Evolutionary conservation across 2,797 vertebrate species (phyloP), one percentile per base, ranked within the genome.

Genomic region (Rhabdomys pumilio): DNA sequence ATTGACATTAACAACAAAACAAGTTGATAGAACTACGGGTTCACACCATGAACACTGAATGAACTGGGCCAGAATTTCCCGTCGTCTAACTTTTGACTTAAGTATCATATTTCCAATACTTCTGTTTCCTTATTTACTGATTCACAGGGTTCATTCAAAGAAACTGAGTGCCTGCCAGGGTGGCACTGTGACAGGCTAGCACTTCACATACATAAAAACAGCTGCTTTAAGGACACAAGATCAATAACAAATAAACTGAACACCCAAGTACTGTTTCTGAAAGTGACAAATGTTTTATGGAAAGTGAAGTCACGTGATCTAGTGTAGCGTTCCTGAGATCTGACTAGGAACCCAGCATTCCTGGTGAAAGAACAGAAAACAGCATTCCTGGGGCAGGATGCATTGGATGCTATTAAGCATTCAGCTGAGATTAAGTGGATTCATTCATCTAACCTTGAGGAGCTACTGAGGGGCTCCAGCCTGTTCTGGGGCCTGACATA

Each of bases 11-110:
- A 93, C 47, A 75, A 92, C 59, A 87, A 90, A 76, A 83, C 29
- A 76, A 67, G 34, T 38, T 55, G 8, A 20, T 61, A 26, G 82
- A 79, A 90, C 65, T 90, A 8, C 81, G 84, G 24, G 34, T 87
- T 96, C 50, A 89, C 29, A 87, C 26, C n/a, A 76, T 55, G 86
- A 93, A 91, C 65, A 86, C 3, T 72, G 61, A 94, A 88, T 57
- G 26, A 95, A 91, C 55, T 67, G 31, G 94, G 76, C 41, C 29
- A 69, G 34, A 53, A 88, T 53, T 87, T 90, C 29, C 20, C 47
- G 53, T 93, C 41, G 93, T 79, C 73, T 34, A 79, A 24, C 34
- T 82, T 67, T 19, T 96, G 50, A 81, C 12, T 50, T 83, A 63
- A 77, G 22, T 22, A 85, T 19, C 31, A 47, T 57, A 72, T 96